Evolutionary conservation across 2,797 vertebrate species (phyloP).

Genomic region (Pristis pectinata): DNA sequence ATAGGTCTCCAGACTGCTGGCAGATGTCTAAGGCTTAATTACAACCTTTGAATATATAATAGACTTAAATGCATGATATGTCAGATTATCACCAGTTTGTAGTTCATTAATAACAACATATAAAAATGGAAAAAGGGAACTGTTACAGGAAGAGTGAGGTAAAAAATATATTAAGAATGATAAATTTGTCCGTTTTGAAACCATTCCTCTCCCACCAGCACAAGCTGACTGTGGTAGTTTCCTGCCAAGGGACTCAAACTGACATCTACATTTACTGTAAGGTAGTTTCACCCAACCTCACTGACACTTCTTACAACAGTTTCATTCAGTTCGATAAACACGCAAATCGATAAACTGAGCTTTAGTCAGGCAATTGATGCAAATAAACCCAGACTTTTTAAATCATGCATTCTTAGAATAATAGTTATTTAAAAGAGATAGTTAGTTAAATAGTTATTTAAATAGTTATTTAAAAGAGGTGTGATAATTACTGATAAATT

Average conservation of each 20-base stretch:
- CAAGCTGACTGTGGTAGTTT: neutral
- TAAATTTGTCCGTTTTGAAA: constrained; percentile 12
- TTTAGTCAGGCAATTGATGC: neutral
- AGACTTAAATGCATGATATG: constrained; percentile 20
- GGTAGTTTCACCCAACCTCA: neutral
- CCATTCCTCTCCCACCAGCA: neutral
- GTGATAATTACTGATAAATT: neutral
- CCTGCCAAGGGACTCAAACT: neutral
- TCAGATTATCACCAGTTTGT: neutral
- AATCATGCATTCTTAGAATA: neutral
- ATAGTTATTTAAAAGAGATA: neutral
- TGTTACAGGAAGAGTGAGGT: constrained; percentile 1
- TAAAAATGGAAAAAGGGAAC: neutral
- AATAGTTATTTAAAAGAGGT: constrained; percentile 7
- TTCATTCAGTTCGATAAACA: neutral
- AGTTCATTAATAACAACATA: neutral
- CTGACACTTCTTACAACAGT: neutral
- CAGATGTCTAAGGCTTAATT: constrained; percentile 33
- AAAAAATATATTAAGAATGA: neutral
- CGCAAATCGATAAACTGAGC: neutral
- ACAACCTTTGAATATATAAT: constrained; percentile 20
- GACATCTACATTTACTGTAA: neutral
- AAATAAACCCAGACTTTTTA: neutral
- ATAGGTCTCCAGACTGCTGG: constrained; percentile 17
- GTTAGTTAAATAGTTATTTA: too few relatives aligned